Evolutionary conservation across 2,113 vertebrate species (phyloP), one percentile per base, ranked within the genome.

Genomic region (Hippolais icterina): DNA sequence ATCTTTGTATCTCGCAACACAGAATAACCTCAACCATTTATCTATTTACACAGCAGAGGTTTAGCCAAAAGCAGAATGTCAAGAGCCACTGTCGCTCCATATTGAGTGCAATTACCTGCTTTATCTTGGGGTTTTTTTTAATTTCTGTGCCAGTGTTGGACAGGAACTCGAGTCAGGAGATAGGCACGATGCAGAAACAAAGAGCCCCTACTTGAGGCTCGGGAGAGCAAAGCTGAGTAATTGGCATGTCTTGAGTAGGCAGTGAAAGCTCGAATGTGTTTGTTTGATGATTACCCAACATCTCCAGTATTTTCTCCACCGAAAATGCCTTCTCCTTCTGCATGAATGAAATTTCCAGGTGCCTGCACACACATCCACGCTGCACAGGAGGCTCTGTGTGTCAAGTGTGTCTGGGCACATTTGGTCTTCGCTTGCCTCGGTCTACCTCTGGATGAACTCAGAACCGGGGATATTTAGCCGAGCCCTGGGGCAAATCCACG

Each of bases 1-100:
- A 95, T 97, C 94, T 88, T 63, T 65, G 47, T 90, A 88, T 88
- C 82, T 93, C 71, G 52, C 64, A 92, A 86, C 56, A 87, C 75
- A 80, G 75, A 69, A 68, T 81, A 95, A 82, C 83, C 69, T 53
- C 57, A 89, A 57, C 68, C 72, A 5, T 89, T 92, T 84, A 57
- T 93, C 92, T 95, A 13, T 94, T 96, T 95, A 87, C 90, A 72
- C 25, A 46, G 79, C 69, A 57, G 53, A 89, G 92, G 42, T 89
- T 90, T 93, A 78, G 49, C 79, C 76, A 78, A 37, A 93, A 91
- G 61, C 37, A 18, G 89, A 71, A 71, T 94, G 90, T 90, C 71
- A 75, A 81, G 90, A 89, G 79, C 76, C 53, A 12, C 79, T 90
- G 76, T 86, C 87, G 60, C 79, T 88, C 69, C 85, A 64, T 81